Conservation (phyloP, 2,888 invertebrate species). For the Epirrhoe alternata region DNA sequence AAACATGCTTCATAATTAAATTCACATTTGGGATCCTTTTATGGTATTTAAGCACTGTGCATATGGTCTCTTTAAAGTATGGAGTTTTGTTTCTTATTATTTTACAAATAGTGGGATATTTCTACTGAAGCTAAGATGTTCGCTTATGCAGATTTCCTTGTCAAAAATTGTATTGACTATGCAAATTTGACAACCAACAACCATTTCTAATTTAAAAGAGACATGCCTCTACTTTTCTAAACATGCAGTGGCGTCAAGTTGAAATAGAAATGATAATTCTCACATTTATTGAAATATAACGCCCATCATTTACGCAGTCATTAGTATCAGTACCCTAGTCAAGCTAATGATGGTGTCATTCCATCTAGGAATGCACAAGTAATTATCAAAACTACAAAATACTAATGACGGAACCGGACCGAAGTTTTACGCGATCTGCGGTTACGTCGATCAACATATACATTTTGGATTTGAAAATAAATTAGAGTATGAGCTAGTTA, state of each 20-base stretch:
- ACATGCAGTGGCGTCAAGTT: too few relatives aligned
- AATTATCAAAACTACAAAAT: background rate
- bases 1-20: conserved; percentile 42
- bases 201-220: too few relatives aligned
- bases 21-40: conserved; percentile 35
- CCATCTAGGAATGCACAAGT: background rate
- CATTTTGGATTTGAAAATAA: background rate
- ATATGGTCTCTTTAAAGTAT: conserved; percentile 16
- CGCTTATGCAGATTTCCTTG: too few relatives aligned
- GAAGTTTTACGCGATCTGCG: background rate
- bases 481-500: background rate
- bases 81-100: background rate
- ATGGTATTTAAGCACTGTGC: conserved; percentile 22
- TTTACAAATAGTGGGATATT: background rate
- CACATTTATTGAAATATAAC: background rate
- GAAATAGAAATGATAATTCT: background rate
- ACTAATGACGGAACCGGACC: background rate
- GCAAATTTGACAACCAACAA: too few relatives aligned
- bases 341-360: background rate
- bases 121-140: background rate
- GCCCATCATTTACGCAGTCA: background rate
- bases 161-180: too few relatives aligned
- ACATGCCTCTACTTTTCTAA: too few relatives aligned
- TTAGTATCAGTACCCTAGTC: background rate
- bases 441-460: background rate